Percentiles rank a stretch among this genome's conserved stretches.
phyloP scores from a whole-genome alignment of 2,888 invertebrate genomes.

The Hyppa rectilinea region DNA sequence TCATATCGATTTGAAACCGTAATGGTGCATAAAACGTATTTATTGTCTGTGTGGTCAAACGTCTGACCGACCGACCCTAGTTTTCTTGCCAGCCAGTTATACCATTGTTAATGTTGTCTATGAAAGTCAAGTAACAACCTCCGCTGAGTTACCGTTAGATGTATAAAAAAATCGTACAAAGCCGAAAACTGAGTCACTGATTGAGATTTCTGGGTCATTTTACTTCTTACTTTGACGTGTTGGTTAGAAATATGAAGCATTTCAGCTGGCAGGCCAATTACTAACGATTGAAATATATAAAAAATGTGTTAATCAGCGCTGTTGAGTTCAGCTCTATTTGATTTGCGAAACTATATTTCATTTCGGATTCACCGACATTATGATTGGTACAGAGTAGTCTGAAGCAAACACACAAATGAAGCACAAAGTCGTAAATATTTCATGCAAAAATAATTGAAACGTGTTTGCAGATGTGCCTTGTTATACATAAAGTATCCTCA shows the following conservation, averaged over 20 bases:
- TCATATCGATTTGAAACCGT: slow-evolving; percentile 40
- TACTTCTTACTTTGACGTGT: slow-evolving; percentile 37
- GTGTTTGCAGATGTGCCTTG: slow-evolving; percentile 39
- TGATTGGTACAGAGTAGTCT: neutral
- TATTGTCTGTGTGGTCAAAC: slow-evolving; percentile 7
- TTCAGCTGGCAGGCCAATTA: slow-evolving; percentile 23
- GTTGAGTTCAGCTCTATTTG: slow-evolving; percentile 10
- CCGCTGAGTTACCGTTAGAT: slow-evolving; percentile 56
- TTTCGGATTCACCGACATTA: slow-evolving; percentile 6
- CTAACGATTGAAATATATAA: slow-evolving; percentile 15
- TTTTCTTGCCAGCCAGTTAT: slow-evolving; percentile 23
- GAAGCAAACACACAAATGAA: too few relatives aligned
- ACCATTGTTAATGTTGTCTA: slow-evolving; percentile 41
- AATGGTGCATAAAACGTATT: slow-evolving; percentile 37
- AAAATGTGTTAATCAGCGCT: slow-evolving; percentile 22
- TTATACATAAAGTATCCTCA: slow-evolving; percentile 45
- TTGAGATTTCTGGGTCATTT: slow-evolving; percentile 65
- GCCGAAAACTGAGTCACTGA: slow-evolving; percentile 43
- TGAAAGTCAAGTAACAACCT: slow-evolving; percentile 18
- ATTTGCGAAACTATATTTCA: slow-evolving; percentile 39
- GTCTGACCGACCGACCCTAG: slow-evolving; percentile 9
- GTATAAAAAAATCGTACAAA: slow-evolving; percentile 50
- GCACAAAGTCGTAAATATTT: slow-evolving; percentile 20
- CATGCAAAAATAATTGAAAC: slow-evolving; percentile 35
- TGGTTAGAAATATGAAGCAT: slow-evolving; percentile 37